These are phyloP conservation scores for Diplolepis rosae DNA, from an alignment of 2,888 invertebrate genomes.

Conservation along the genomic window DNA sequence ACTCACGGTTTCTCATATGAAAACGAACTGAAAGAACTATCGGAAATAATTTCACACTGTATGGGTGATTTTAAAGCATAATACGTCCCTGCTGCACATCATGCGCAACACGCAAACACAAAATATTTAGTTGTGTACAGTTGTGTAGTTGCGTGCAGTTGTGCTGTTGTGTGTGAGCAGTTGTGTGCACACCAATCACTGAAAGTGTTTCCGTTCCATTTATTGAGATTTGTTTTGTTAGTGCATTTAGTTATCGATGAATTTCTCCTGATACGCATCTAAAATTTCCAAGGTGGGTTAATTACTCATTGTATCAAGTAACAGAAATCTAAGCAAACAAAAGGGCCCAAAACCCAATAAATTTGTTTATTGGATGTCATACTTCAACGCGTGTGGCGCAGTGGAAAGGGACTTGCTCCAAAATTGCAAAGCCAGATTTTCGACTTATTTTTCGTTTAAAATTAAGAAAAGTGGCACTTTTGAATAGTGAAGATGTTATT, in stretches of 20 bases:
- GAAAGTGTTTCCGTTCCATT: slow-evolving; percentile 7
- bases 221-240: slow-evolving; percentile 22
- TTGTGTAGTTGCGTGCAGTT: no score
- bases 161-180: not conserved
- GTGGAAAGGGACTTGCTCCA: not conserved
- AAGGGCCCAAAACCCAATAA: slow-evolving; percentile 17
- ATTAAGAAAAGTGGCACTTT: not conserved
- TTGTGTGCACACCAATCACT: slow-evolving; percentile 33
- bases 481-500: not conserved
- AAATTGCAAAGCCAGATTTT: not conserved
- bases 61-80: not conserved
- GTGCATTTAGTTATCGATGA: slow-evolving; percentile 45
- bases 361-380: slow-evolving; percentile 49
- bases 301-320: not conserved
- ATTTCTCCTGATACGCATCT: slow-evolving; percentile 50
- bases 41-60: no score
- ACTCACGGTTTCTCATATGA: no score
- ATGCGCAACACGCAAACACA: not conserved
- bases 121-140: not conserved
- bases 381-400: not conserved
- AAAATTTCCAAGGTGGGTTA: slow-evolving; percentile 50
- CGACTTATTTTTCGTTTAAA: not conserved
- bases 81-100: not conserved
- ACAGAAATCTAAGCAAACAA: not conserved
- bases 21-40: no score